Conservation (phyloP, 92 coral and sea anemone genomes). For the Epizoanthus fatuus region DNA sequence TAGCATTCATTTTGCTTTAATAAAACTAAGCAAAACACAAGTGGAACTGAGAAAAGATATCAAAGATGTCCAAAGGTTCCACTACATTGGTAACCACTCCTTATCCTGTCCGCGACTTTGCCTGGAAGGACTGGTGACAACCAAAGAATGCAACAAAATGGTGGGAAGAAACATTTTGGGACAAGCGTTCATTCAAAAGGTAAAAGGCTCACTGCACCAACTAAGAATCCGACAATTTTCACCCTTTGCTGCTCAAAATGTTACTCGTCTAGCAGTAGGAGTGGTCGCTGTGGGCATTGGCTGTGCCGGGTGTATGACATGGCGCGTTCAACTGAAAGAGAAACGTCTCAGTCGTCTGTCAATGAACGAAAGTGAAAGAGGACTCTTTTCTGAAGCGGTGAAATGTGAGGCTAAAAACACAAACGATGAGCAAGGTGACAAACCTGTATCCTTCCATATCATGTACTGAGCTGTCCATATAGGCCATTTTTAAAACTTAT, state of each 20-base stretch:
- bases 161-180: not conserved
- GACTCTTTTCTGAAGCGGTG: not conserved
- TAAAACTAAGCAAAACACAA: too few species aligned
- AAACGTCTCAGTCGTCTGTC: slow-evolving; percentile 10
- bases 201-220: not conserved
- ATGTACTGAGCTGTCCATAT: too few species aligned
- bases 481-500: too few species aligned
- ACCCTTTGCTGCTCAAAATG: not conserved
- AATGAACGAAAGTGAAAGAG: not conserved
- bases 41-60: too few species aligned
- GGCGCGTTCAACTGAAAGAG: slow-evolving; percentile 3
- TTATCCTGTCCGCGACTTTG: not conserved
- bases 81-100: not conserved
- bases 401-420: slow-evolving; percentile 6
- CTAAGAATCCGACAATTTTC: slow-evolving; percentile 4
- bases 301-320: slow-evolving; percentile 20
- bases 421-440: not conserved
- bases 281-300: slow-evolving; percentile 21
- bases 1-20: too few species aligned
- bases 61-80: too few species aligned
- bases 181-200: not conserved
- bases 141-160: not conserved
- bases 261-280: not conserved
- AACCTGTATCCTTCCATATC: not conserved
- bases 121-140: slow-evolving; percentile 28